phyloP scores from a whole-genome alignment of 2,113 vertebrate genomes.

The Lota lota region DNA sequence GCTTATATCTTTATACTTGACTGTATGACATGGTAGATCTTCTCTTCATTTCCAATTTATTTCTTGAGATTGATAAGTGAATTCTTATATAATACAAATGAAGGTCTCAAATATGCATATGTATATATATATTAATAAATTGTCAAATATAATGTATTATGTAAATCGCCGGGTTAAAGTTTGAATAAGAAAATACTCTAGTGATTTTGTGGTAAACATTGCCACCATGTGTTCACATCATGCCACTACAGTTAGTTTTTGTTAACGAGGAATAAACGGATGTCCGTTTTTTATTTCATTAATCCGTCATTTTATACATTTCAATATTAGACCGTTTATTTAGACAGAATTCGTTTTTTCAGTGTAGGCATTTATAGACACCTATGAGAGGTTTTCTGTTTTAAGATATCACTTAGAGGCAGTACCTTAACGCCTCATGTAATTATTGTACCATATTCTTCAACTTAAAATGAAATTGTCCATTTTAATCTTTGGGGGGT shows the following conservation, averaged over 20 bases:
- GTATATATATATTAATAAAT: no score
- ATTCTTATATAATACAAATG: no score
- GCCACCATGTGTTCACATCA: slow-evolving; percentile 36
- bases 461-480: no score
- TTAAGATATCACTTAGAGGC: slow-evolving; percentile 25
- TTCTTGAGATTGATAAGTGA: no score
- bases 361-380: not conserved
- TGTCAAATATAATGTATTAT: not conserved
- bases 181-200: no score
- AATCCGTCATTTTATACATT: no score
- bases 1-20: slow-evolving; percentile 15
- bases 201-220: slow-evolving; percentile 24
- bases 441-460: no score
- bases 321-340: no score
- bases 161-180: slow-evolving; percentile 1
- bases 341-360: not conserved
- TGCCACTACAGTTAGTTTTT: not conserved
- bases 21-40: not conserved
- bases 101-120: no score
- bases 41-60: no score
- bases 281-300: no score
- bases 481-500: no score
- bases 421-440: not conserved
- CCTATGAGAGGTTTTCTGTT: not conserved
- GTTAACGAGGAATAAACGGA: not conserved